Conservation (phyloP, 2,113 vertebrate genomes). For the Grus americana region DNA sequence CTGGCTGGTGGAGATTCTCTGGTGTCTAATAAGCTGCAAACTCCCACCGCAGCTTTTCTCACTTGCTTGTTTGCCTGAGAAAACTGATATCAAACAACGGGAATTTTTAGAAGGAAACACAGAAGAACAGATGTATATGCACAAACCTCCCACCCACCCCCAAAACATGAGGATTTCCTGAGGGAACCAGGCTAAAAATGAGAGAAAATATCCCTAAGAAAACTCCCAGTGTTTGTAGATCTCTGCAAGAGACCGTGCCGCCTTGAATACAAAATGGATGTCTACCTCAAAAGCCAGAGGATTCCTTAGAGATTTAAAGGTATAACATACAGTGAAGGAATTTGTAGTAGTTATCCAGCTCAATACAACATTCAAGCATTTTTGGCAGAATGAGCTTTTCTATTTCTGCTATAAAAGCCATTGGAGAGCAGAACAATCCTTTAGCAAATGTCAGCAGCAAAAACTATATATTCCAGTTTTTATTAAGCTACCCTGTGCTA, state of each 20-base stretch:
- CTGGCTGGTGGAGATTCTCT: background rate
- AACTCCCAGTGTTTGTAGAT: background rate
- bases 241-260: background rate
- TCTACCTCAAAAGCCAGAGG: background rate
- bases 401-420: background rate
- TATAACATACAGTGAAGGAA: background rate
- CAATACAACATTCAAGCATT: background rate
- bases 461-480: background rate
- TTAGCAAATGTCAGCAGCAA: conserved; percentile 1
- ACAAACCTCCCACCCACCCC: background rate
- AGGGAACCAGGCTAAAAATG: background rate
- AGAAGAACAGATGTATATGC: background rate
- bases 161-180: background rate
- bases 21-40: background rate
- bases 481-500: background rate
- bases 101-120: background rate
- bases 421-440: background rate
- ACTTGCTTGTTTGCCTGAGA: background rate
- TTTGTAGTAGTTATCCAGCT: background rate
- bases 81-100: background rate
- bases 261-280: background rate
- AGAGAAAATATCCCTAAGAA: background rate
- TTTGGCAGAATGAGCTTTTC: background rate
- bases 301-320: background rate
- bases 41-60: background rate